Conservation (phyloP, 92 coral and sea anemone species). For the Pocillopora meandrina region DNA sequence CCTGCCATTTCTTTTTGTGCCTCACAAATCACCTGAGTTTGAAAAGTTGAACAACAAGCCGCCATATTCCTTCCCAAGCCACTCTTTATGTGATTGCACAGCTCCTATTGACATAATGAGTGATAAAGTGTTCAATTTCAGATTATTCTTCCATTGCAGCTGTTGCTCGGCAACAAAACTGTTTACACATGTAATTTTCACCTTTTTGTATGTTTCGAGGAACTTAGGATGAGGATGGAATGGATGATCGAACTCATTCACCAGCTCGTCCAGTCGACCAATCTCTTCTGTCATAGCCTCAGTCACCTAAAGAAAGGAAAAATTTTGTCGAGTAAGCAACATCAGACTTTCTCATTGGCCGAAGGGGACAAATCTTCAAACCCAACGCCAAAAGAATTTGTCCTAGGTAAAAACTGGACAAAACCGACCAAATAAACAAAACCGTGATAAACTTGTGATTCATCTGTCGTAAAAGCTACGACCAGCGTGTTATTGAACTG, state of each 20-base stretch:
- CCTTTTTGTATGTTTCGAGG: conserved; percentile 89
- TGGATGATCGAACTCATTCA: conserved; percentile 95
- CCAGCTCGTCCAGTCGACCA: conserved; percentile 86
- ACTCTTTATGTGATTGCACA: conserved; percentile 77
- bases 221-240: conserved; percentile 97
- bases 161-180: too few relatives aligned
- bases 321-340: too few relatives aligned
- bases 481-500: too few relatives aligned
- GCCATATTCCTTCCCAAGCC: conserved; percentile 92
- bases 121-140: not conserved
- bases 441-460: too few relatives aligned
- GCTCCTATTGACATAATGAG: conserved; percentile 47
- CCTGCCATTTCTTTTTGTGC: conserved; percentile 92
- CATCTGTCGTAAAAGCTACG: too few relatives aligned
- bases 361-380: too few relatives aligned
- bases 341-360: too few relatives aligned
- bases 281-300: conserved; percentile 99
- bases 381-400: too few relatives aligned
- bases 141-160: not conserved
- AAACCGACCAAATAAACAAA: too few relatives aligned
- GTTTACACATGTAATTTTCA: conserved; percentile 1
- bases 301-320: conserved; percentile 68
- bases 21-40: conserved; percentile 83
- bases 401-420: too few relatives aligned
- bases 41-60: conserved; percentile 85